phyloP scores from a whole-genome alignment of 1,140 invertebrate species.

The Wiebesia pumilae region DNA sequence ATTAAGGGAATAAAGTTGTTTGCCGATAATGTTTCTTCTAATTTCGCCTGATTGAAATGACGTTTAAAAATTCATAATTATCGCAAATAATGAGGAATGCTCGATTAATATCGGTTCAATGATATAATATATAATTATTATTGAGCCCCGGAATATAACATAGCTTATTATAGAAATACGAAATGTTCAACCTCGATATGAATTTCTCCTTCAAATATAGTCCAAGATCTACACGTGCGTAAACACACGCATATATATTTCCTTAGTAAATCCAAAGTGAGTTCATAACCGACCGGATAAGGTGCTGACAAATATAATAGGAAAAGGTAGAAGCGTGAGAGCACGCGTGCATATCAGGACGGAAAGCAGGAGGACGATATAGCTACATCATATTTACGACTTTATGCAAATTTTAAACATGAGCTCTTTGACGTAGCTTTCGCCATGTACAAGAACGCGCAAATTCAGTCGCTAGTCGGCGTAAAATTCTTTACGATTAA shows the following conservation, averaged over 20 bases:
- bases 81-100: neutral
- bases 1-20: constrained; percentile 1
- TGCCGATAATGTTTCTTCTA: neutral
- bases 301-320: constrained; percentile 33
- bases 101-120: neutral
- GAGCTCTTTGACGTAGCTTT: constrained; percentile 25
- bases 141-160: neutral
- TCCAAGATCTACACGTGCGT: neutral
- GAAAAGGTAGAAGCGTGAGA: neutral
- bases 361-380: neutral
- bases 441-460: neutral
- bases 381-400: constrained; percentile 43
- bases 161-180: neutral
- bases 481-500: constrained; percentile 29
- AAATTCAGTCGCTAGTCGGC: neutral
- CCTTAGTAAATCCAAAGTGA: constrained; percentile 38
- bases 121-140: neutral
- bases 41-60: neutral
- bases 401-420: constrained; percentile 53
- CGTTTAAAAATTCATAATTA: neutral
- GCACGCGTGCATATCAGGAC: neutral
- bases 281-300: constrained; percentile 42
- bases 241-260: neutral
- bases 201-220: constrained; percentile 16
- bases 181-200: neutral